Evolutionary conservation across 37 sponge, comb jelly and placozoan species (phyloP).

Genomic region (Cladorhizidae sp.): DNA sequence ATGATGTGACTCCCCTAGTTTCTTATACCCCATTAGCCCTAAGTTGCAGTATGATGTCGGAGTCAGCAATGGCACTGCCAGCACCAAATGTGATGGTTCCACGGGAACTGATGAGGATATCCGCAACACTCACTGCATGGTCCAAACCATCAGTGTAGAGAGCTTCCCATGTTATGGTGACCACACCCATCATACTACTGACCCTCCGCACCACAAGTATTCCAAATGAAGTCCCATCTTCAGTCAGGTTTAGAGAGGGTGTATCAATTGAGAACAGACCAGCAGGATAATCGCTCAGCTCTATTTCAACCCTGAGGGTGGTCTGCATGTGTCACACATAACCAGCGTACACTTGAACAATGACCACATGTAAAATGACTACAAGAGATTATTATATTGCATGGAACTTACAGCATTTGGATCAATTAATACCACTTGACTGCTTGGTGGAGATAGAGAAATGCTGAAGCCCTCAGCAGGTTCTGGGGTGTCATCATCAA

Average conservation of each 20-base stretch:
- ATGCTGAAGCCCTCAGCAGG: constrained; percentile 71
- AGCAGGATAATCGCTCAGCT: constrained; percentile 59
- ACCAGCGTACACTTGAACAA: too few relatives aligned
- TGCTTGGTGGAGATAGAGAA: constrained; percentile 52
- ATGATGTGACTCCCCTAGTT: too few relatives aligned
- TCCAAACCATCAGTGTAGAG: constrained; percentile 8
- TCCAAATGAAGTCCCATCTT: constrained; percentile 31
- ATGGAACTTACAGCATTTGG: constrained; percentile 41
- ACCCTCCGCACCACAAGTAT: constrained; percentile 1
- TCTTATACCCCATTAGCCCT: constrained; percentile 17
- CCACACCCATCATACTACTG: constrained; percentile 39
- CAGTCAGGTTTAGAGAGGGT: constrained; percentile 42
- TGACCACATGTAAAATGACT: background rate
- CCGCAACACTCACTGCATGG: constrained; percentile 18
- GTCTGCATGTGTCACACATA: constrained; percentile 29
- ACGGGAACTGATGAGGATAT: constrained; percentile 10
- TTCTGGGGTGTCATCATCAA: constrained; percentile 82
- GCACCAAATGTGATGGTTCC: constrained; percentile 47
- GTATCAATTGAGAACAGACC: constrained; percentile 60
- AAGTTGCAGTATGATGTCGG: constrained; percentile 33
- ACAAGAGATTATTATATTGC: background rate
- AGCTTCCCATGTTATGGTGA: constrained; percentile 46
- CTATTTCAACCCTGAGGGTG: constrained; percentile 47
- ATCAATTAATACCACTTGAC: constrained; percentile 55
- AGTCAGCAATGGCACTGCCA: constrained; percentile 15